Conservation (phyloP, 53 echinoderm and acorn worm genomes). For the Mesocentrotus franciscanus region DNA sequence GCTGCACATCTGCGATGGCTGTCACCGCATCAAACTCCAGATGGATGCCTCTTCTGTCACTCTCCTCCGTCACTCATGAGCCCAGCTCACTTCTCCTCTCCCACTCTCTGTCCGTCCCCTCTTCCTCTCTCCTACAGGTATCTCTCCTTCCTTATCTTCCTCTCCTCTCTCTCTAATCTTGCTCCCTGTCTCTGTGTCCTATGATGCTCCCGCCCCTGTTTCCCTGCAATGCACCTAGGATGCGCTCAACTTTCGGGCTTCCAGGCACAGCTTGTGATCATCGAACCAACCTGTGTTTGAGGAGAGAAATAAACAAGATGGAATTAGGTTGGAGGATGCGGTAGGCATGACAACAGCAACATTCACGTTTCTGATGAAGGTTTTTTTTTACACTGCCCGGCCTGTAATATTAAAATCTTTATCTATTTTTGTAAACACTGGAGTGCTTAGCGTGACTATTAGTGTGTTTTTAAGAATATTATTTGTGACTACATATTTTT, state of each 20-base stretch:
- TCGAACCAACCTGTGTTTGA: not conserved
- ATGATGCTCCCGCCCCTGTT: not conserved
- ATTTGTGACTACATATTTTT: too few relatives aligned
- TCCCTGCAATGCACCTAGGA: not conserved
- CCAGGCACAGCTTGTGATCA: not conserved
- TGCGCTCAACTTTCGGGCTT: not conserved
- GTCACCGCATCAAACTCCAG: slow-evolving; percentile 32
- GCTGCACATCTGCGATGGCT: slow-evolving; percentile 14
- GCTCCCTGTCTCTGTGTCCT: not conserved
- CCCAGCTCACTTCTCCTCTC: not conserved
- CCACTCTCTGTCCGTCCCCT: too few relatives aligned
- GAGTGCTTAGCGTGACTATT: not conserved
- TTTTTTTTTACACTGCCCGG: not conserved
- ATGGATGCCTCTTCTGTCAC: not conserved
- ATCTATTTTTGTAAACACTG: not conserved
- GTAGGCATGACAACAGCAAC: slow-evolving; percentile 2
- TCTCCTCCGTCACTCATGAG: slow-evolving; percentile 8
- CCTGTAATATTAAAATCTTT: not conserved
- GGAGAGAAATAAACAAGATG: not conserved
- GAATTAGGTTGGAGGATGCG: not conserved
- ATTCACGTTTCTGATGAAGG: not conserved
- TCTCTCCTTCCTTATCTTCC: too few relatives aligned
- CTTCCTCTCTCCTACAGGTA: not conserved
- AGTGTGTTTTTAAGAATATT: too few relatives aligned
- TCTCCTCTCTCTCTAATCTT: too few relatives aligned